These are phyloP conservation scores for Sebastolobus alascanus DNA, from an alignment of 2,797 vertebrate species.

Conservation along the genomic window DNA sequence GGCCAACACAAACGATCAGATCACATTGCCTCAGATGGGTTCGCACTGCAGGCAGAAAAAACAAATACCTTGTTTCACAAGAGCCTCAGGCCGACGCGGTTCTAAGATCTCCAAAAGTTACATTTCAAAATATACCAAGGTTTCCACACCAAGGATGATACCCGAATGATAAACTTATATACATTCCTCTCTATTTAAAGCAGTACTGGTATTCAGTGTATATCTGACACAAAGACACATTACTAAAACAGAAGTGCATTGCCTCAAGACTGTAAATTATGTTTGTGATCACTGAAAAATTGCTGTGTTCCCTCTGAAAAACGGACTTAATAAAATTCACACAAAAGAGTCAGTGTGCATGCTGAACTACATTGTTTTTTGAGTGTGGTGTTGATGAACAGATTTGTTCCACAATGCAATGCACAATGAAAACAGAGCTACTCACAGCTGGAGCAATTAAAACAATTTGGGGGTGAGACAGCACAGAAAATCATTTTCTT, in stretches of 20 bases:
- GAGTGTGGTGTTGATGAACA: not conserved
- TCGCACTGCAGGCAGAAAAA: constrained; percentile 81
- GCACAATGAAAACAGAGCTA: not conserved
- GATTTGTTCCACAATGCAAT: not conserved
- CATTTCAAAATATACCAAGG: not conserved
- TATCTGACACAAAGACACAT: not conserved
- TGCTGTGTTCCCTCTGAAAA: not conserved
- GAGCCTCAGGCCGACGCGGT: not conserved
- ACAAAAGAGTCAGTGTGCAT: not conserved
- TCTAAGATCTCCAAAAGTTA: constrained; percentile 2
- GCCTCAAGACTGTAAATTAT: not conserved
- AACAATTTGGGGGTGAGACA: not conserved
- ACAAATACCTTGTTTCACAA: constrained; percentile 30
- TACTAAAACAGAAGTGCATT: not conserved
- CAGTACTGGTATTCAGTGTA: not conserved
- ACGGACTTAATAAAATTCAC: not conserved
- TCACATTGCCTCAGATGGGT: constrained; percentile 90
- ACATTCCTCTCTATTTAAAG: not conserved
- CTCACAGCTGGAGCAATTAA: not conserved
- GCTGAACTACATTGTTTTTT: not conserved
- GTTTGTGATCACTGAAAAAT: not conserved
- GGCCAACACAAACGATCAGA: constrained; percentile 87
- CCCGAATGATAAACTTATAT: not conserved
- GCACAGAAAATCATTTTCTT: not conserved
- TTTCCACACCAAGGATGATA: not conserved